These are phyloP conservation scores for Chymomyza amoena DNA, from an alignment of 2,888 invertebrate species.

Conservation along the genomic window DNA sequence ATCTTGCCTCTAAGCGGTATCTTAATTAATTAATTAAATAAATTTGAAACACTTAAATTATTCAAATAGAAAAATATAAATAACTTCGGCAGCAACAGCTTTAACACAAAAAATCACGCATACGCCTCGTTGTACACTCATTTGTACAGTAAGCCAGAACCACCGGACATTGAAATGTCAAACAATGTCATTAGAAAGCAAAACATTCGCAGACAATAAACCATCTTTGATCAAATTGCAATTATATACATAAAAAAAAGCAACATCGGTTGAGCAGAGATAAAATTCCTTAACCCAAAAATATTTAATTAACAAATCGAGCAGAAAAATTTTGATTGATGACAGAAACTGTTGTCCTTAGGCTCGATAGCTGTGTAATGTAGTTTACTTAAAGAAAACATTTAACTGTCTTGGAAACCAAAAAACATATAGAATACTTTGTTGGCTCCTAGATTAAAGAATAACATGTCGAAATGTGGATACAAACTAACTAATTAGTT, in stretches of 20 bases:
- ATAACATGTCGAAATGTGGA: no score
- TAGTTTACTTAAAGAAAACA: not conserved
- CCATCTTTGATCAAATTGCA: not conserved
- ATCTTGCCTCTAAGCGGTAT: no score
- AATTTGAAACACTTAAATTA: no score
- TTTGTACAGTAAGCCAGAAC: not conserved
- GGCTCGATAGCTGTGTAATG: not conserved
- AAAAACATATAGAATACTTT: not conserved
- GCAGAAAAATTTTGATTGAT: slow-evolving; percentile 4
- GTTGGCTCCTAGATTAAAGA: no score
- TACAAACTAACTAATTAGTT: no score
- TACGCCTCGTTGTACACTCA: not conserved
- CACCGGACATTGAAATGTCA: not conserved
- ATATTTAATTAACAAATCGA: slow-evolving; percentile 8
- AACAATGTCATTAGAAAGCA: not conserved
- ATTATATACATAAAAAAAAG: not conserved
- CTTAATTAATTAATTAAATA: no score
- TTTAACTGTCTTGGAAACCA: not conserved
- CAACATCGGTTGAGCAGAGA: not conserved
- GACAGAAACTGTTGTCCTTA: not conserved
- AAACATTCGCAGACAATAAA: not conserved
- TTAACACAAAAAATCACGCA: not conserved
- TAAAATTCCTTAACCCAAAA: not conserved
- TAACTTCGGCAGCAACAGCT: not conserved
- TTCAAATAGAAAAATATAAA: not conserved